Evolutionary conservation across 2,888 invertebrate species (phyloP).

Genomic region (Mimachlamys varia): DNA sequence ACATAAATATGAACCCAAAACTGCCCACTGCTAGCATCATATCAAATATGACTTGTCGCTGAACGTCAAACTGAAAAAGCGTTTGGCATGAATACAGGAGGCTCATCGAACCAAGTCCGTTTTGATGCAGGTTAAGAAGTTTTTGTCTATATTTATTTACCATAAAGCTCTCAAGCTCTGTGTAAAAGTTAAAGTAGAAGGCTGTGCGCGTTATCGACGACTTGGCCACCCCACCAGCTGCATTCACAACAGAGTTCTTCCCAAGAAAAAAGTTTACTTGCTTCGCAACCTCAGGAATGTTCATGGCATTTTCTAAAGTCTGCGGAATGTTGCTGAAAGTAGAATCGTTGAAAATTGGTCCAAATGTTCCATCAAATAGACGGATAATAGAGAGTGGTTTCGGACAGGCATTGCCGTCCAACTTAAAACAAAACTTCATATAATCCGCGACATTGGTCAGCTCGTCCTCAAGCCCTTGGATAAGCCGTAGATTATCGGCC

Average conservation of each 20-base stretch:
- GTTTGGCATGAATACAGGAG: slow-evolving; percentile 58
- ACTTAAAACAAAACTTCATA: slow-evolving; percentile 50
- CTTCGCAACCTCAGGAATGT: slow-evolving; percentile 55
- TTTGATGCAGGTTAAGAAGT: slow-evolving; percentile 43
- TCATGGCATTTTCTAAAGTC: slow-evolving; percentile 55
- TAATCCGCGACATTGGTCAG: slow-evolving; percentile 49
- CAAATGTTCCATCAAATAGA: slow-evolving; percentile 62
- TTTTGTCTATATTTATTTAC: slow-evolving; percentile 32
- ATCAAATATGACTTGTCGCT: slow-evolving; percentile 61
- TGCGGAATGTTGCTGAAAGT: slow-evolving; percentile 50
- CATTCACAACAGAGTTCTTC: slow-evolving; percentile 42
- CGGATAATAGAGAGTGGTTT: slow-evolving; percentile 57
- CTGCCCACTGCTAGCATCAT: slow-evolving; percentile 66
- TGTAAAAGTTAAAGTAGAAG: slow-evolving; percentile 48
- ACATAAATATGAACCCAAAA: slow-evolving; percentile 66
- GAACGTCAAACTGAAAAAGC: slow-evolving; percentile 55
- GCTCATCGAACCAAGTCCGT: slow-evolving; percentile 52
- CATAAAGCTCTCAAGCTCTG: slow-evolving; percentile 50
- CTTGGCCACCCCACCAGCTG: slow-evolving; percentile 40
- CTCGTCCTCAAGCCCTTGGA: slow-evolving; percentile 38
- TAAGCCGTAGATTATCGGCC: slow-evolving; percentile 44
- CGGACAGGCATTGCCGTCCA: slow-evolving; percentile 47
- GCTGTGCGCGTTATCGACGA: slow-evolving; percentile 55
- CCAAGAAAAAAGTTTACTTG: slow-evolving; percentile 56
- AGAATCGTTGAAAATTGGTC: slow-evolving; percentile 52